Base-by-base conservation (phyloP, 2,113 vertebrate species). In the Pelobates fuscus region DNA sequence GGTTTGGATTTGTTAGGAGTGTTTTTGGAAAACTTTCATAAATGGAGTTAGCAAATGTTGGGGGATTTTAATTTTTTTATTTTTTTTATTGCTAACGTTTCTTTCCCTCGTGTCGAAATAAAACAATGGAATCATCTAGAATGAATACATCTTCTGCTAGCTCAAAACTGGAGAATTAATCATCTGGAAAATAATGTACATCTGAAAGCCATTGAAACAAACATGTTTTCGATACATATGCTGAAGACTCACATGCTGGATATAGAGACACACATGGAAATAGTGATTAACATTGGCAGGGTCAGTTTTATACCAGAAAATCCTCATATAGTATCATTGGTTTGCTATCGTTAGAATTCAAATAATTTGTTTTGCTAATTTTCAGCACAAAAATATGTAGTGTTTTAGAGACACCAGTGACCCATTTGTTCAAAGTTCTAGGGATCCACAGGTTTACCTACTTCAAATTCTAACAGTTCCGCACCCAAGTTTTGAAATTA, bases 151-250 rank as follows among this genome's bases (percentile, higher is more conserved):
- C 12, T 62, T 32, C 14, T 32, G 29, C 44, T 32, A 25, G 44
- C 23, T 72, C 32, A 46, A 52, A 32, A 4, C n/a, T 26, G 43
- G 44, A 67, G 17, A 67, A 52, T 67, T 52, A 63, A 63, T 72
- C 70, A 49, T 72, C 60, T 32, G 27, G 17, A 60, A 60, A 18
- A 71, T 14, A 52, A 32, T n/a, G 29, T 63, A 72, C 60, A 72
- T 72, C 59, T 72, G 70, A 72, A 72, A 63, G 59, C 58, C 61
- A 72, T 72, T 52, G 70, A 63, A 72, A 72, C 26, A 54, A 72
- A 63, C 29, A 63, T 52, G 70, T 72, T 63, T 41, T 37, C 32
- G 70, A 52, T 52, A 63, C 27, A 27, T 54, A 59, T 44, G 44
- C 44, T 49, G 44, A 49, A 49, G 12, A 14, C 44, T 18, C 44